Evolutionary conservation across 2,888 invertebrate genomes (phyloP).

Genomic region (Oegoconia quadripuncta): DNA sequence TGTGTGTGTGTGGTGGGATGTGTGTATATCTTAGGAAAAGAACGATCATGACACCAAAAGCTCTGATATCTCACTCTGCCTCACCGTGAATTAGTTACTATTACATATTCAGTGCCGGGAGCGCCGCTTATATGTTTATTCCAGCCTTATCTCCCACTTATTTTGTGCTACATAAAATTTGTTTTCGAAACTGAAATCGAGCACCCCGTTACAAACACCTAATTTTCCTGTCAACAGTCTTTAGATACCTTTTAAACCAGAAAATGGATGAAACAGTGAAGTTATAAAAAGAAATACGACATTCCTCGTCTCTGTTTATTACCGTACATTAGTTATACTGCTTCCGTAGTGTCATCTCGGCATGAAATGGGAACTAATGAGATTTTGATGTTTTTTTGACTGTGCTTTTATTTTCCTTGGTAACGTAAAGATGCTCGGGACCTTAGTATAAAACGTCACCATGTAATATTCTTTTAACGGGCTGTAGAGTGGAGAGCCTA

Average conservation of each 20-base stretch:
- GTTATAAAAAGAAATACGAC: constrained; percentile 78
- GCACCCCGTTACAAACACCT: constrained; percentile 26
- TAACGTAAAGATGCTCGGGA: constrained; percentile 50
- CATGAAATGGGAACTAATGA: constrained; percentile 79
- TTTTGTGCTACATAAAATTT: neutral
- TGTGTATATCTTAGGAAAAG: too few species aligned
- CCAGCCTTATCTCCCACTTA: neutral
- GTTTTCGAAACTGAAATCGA: neutral
- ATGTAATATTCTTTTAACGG: constrained; percentile 35
- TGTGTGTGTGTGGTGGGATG: too few species aligned
- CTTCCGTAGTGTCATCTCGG: constrained; percentile 77
- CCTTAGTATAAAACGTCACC: constrained; percentile 41
- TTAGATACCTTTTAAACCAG: constrained; percentile 66
- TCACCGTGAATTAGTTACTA: too few species aligned
- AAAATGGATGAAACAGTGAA: constrained; percentile 67
- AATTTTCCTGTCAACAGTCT: constrained; percentile 43
- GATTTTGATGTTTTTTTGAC: constrained; percentile 80
- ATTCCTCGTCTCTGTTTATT: constrained; percentile 74
- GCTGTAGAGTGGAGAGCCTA: constrained; percentile 12
- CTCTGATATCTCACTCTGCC: too few species aligned
- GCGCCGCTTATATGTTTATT: neutral
- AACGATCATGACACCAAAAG: too few species aligned
- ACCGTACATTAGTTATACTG: constrained; percentile 78
- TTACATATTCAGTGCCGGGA: too few species aligned
- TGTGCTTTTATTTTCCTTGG: constrained; percentile 73